Evolutionary conservation across 2,888 invertebrate genomes (phyloP), one percentile per base, ranked within the genome.

Genomic region (Sipha maydis): DNA sequence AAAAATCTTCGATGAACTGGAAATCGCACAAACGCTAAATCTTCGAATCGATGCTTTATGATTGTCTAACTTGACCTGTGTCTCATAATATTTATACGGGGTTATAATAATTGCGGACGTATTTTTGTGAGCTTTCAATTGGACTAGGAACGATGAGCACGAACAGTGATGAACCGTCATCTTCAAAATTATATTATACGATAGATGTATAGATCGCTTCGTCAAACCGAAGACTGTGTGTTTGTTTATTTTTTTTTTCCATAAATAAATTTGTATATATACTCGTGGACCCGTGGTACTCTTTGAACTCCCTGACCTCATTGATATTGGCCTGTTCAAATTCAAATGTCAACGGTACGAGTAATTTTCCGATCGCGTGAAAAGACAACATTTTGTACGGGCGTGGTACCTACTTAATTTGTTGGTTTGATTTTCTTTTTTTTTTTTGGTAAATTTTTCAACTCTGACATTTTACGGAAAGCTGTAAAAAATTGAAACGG

Each of bases 301-400:
- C 80, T 38, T 83, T 73, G 69, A 86, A 86, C 79, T 54, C 56
- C 25, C 38, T 56, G 73, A 86, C 79, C 56, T 79, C 54, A 28
- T 61, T 31, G 21, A 56, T 85, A 78, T 54, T 48, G n/a, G 69
- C 69, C 2, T n/a, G 9, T 79, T 71, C 31, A 48, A 69, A 34
- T 85, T 48, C 21, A 86, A 79, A 79, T 71, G 79, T 71, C 73
- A 86, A 71, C 21, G 38, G 28, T 61, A n/a, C 25, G 85, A 71
- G 54, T 85, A 82, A 78, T 85, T 54, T 54, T 78, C 56, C 21
- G 34, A 86, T 86, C 71, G 86, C 86, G 79, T 86, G 86, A 86
- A 86, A 48, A 79, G 54, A 34, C n/a, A 38, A 71, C 71, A 73
- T 86, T 86, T 86, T 86, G 73, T n/a, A 41, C 78, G 79, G 79